Evolutionary conservation across 1,140 invertebrate genomes (phyloP), one percentile per base, ranked within the genome.

Genomic region (Bicyclus anynana): DNA sequence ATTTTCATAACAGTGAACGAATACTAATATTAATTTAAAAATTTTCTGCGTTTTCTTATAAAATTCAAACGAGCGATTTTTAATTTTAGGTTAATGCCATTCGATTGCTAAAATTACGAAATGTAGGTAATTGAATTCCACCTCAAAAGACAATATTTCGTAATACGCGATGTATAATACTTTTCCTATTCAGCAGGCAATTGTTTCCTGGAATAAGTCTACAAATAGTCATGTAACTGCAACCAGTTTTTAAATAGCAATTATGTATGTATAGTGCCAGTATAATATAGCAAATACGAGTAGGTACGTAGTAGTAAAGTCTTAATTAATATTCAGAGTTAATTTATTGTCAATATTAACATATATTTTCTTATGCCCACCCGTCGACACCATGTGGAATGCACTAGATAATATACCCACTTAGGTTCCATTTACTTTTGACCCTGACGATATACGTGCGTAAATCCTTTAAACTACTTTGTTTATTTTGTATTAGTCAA

Each of bases 261-360:
- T 33, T 33, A n/a, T 12, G 10, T 33, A 29, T 33, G 10, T 4
- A 2, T 33, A 12, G 10, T 33, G 29, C n/a, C n/a, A n/a, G n/a
- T 3, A 33, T 29, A 29, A 7, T 7, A 7, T 10, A 29, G 2
- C 10, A 29, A 7, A 9, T 29, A 33, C 3, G 29, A 12, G 23
- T 23, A 23, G 2, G n/a, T 12, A 33, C 29, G 29, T 12, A 33
- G 33, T 57, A 29, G 38, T 16, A 42, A 16, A 33, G 42, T n/a
- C 13, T 7, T 54, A 57, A 50, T 57, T 50, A 57, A 33, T 33
- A 12, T 49, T 35, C 23, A 17, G 27, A 18, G 52, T 47, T 27
- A 54, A 14, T 55, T 50, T 47, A 55, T 48, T 47, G 17, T 44
- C 33, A 47, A 55, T 38, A 48, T 54, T 47, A 48, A 29, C 42